These are phyloP conservation scores for Micromesistius poutassou DNA, from an alignment of 2,797 vertebrate species.

Conservation along the genomic window DNA sequence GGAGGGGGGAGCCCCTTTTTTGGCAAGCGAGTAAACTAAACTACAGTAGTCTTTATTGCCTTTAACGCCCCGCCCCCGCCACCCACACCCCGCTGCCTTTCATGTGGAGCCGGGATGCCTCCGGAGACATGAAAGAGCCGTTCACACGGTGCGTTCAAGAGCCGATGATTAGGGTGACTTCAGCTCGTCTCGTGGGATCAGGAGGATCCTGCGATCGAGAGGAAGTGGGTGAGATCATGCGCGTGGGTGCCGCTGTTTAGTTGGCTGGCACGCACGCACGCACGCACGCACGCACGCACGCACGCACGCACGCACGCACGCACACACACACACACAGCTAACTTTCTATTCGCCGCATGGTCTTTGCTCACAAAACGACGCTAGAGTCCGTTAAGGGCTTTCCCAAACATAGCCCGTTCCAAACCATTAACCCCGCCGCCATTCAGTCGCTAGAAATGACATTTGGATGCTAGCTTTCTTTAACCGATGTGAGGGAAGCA, in stretches of 20 bases:
- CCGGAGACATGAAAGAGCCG: conserved; percentile 22
- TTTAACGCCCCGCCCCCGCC: background rate
- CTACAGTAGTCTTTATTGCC: conserved; percentile 11
- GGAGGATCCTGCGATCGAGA: conserved; percentile 23
- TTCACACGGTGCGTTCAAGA: conserved; percentile 14
- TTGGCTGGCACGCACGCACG: too few species aligned
- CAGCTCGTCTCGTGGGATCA: conserved; percentile 15
- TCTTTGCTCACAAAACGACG: too few species aligned
- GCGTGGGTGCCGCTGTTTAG: conserved; percentile 9
- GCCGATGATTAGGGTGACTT: conserved; percentile 28
- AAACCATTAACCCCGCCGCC: background rate
- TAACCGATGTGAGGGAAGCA: background rate
- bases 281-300: too few species aligned
- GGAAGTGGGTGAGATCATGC: conserved; percentile 14
- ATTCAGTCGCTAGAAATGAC: background rate
- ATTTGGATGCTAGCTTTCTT: background rate
- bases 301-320: too few species aligned
- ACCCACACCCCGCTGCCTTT: conserved; percentile 28
- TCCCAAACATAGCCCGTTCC: background rate
- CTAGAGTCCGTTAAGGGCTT: too few species aligned
- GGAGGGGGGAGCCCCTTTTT: conserved; percentile 17
- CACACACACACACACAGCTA: too few species aligned
- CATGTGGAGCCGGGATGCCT: conserved; percentile 32
- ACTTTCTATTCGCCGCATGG: too few species aligned
- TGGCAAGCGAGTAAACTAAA: conserved; percentile 16